phyloP scores from a whole-genome alignment of 2,888 invertebrate species.

The Hanleya hanleyi region DNA sequence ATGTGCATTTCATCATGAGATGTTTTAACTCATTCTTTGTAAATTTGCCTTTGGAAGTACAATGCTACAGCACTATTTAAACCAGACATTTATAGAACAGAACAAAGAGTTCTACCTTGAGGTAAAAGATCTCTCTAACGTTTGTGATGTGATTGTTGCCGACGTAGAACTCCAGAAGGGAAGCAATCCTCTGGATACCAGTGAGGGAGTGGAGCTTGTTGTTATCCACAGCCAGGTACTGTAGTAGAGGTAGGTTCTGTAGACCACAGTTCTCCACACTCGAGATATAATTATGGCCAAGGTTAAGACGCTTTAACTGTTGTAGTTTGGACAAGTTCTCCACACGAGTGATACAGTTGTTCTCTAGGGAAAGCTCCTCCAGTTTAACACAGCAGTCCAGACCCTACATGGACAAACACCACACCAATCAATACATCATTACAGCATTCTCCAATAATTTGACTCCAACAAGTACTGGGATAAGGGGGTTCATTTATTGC shows the following conservation, averaged over 20 bases:
- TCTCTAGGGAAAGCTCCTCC: slow-evolving; percentile 70
- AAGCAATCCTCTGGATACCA: slow-evolving; percentile 58
- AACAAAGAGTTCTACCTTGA: too few species aligned
- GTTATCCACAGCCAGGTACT: slow-evolving; percentile 67
- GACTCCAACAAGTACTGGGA: too few species aligned
- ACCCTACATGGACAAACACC: too few species aligned
- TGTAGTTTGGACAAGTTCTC: slow-evolving; percentile 62
- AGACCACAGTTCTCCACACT: slow-evolving; percentile 60
- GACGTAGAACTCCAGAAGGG: slow-evolving; percentile 71
- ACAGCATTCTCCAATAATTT: too few species aligned
- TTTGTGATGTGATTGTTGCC: slow-evolving; percentile 69
- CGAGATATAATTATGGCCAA: slow-evolving; percentile 68
- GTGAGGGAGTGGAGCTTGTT: slow-evolving; percentile 65
- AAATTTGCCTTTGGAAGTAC: too few species aligned
- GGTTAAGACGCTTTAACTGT: slow-evolving; percentile 61
- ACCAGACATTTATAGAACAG: too few species aligned
- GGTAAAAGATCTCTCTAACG: slow-evolving; percentile 69
- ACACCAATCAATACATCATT: too few species aligned
- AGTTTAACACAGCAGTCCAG: slow-evolving; percentile 66
- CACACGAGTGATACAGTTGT: slow-evolving; percentile 68
- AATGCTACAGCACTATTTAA: too few species aligned
- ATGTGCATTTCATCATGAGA: too few species aligned
- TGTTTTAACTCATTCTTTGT: too few species aligned
- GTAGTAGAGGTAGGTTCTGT: slow-evolving; percentile 53
- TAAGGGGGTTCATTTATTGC: too few species aligned